Evolutionary conservation across 2,888 invertebrate genomes (phyloP), one percentile per base, ranked within the genome.

Genomic region (Elmis aenea): DNA sequence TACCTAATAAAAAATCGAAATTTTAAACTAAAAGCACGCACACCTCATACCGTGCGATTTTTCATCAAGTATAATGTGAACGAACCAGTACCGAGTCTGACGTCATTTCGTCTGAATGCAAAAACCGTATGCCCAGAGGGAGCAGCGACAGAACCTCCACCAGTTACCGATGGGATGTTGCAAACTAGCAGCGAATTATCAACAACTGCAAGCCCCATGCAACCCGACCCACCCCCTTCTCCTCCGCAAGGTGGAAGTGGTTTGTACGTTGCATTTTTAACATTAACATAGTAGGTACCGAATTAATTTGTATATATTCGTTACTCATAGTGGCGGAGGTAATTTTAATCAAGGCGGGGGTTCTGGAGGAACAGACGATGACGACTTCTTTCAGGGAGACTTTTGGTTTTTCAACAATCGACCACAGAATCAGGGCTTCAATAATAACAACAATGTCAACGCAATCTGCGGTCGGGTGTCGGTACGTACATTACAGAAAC

Each of bases 31-130:
- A 70, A 71, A 34, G 74, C 77, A 0, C 76, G 76, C 0, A 73
- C 74, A 1, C 73, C 76, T 0, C 65, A 72, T 1, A 61, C 73
- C 0, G 69, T 79, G 5, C 63, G 76, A 2, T 76, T 81, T 60
- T 79, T 77, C 60, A 75, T 79, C 1, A 75, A 75, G 40, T 79
- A 75, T 60, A 72, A 75, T 50, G 63, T 69, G 1, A 52, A 1
- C 51, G 67, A 2, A 67, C 64, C 30, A 66, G 66, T 13, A 59
- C 71, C 0, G 78, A 79, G 0, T 69, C 64, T 40, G 51, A 76
- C 1, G 12, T 66, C 67, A 1, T 72, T 77, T 13, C 52, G 73
- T 21, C 59, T 79, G 14, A 80, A 81, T 40, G 79, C 78, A 0
- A 66, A 74, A 41, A 74, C 75, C 30, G 75, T 79, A 5, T 78